Evolutionary conservation across 2,888 invertebrate species (phyloP).

Genomic region (Phorcus lineatus): DNA sequence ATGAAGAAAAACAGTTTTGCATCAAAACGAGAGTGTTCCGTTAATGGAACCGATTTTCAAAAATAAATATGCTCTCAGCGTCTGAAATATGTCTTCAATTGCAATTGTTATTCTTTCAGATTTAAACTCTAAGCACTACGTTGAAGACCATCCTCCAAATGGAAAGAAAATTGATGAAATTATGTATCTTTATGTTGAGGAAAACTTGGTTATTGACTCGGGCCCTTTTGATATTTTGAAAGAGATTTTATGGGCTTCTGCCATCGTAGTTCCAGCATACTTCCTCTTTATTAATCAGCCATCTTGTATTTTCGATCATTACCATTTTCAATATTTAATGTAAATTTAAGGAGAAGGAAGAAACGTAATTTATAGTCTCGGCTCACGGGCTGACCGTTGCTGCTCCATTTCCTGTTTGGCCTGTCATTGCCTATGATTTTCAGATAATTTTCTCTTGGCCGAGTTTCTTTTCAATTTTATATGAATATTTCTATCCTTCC

Average conservation of each 20-base stretch:
- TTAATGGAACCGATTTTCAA: no score
- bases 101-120: no score
- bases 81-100: no score
- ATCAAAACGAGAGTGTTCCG: no score
- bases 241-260: background rate
- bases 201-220: no score
- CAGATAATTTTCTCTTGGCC: background rate
- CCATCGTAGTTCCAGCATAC: background rate
- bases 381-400: background rate
- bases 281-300: background rate
- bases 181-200: no score
- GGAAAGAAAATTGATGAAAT: no score
- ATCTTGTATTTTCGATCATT: background rate
- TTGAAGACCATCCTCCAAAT: no score
- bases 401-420: background rate
- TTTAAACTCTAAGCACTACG: no score
- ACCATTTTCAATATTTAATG: conserved; percentile 1
- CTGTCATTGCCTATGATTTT: conserved; percentile 1
- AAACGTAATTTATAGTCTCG: background rate
- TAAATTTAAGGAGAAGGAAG: background rate
- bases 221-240: background rate
- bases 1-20: no score
- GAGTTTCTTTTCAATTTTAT: conserved; percentile 7
- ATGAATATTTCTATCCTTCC: background rate
- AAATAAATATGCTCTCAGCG: no score